Conservation (phyloP, 2,797 vertebrate genomes). For the Pachyuromys duprasi region DNA sequence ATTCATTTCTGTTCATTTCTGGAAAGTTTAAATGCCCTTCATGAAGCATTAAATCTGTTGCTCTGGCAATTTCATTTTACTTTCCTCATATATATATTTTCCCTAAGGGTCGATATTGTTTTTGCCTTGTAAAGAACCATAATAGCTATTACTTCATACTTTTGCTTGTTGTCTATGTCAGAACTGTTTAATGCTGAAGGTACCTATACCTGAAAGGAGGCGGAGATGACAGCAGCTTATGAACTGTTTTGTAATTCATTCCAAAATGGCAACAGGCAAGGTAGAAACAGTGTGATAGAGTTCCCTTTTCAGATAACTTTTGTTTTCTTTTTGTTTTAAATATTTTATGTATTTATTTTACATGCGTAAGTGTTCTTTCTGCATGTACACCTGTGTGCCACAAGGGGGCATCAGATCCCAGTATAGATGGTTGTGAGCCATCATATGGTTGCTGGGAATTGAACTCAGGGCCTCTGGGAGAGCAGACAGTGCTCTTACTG, state of each 20-base stretch:
- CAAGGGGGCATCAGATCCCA: too few species aligned
- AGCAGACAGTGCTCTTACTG: too few species aligned
- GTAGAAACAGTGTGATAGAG: fast-evolving
- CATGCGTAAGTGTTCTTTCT: too few species aligned
- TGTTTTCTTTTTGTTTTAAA: too few species aligned
- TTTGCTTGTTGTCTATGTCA: not conserved
- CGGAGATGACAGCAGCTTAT: not conserved
- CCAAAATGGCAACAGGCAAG: not conserved
- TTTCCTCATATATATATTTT: not conserved
- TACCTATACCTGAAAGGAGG: not conserved
- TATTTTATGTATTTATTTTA: too few species aligned
- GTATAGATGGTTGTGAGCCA: too few species aligned
- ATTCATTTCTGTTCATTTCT: not conserved
- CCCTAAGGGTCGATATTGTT: not conserved
- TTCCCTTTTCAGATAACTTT: not conserved
- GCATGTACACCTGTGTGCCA: too few species aligned
- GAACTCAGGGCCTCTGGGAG: too few species aligned
- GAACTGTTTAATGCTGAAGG: not conserved
- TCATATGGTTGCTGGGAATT: too few species aligned
- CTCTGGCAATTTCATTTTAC: not conserved
- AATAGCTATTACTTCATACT: not conserved
- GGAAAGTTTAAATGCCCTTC: not conserved
- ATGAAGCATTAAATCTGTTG: not conserved
- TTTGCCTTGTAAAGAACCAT: not conserved
- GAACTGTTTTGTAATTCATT: not conserved